Evolutionary conservation across 2,797 vertebrate species (phyloP).

Genomic region (Molossus molossus): DNA sequence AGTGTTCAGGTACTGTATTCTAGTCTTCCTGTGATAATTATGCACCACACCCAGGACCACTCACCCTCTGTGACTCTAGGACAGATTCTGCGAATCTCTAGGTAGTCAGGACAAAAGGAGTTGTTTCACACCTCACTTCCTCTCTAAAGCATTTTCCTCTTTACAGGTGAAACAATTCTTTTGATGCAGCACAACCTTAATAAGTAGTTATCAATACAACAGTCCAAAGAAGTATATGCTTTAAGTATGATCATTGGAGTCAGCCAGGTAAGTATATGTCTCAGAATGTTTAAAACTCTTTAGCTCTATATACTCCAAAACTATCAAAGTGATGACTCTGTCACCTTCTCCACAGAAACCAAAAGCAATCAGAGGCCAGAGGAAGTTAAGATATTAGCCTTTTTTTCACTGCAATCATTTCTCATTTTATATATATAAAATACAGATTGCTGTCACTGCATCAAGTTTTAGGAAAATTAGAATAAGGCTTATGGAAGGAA

Average conservation of each 20-base stretch:
- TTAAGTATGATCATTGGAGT: constrained; percentile 8
- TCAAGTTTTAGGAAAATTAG: constrained; percentile 53
- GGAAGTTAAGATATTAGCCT: constrained; percentile 27
- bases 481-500: constrained; percentile 39
- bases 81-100: background rate
- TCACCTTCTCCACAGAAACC: constrained; percentile 14
- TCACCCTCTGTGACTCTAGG: background rate
- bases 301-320: background rate
- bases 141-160: constrained; percentile 1
- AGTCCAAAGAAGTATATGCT: background rate
- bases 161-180: background rate
- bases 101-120: constrained; percentile 10
- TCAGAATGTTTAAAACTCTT: background rate
- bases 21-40: background rate
- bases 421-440: constrained; percentile 53
- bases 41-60: background rate
- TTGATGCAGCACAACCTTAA: constrained; percentile 20
- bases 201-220: background rate
- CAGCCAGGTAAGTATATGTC: background rate
- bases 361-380: background rate
- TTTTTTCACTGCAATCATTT: constrained; percentile 58
- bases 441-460: background rate
- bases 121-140: background rate
- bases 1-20: background rate
- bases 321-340: background rate